phyloP scores from a whole-genome alignment of 2,888 invertebrate genomes.

The Ellobium chinense region DNA sequence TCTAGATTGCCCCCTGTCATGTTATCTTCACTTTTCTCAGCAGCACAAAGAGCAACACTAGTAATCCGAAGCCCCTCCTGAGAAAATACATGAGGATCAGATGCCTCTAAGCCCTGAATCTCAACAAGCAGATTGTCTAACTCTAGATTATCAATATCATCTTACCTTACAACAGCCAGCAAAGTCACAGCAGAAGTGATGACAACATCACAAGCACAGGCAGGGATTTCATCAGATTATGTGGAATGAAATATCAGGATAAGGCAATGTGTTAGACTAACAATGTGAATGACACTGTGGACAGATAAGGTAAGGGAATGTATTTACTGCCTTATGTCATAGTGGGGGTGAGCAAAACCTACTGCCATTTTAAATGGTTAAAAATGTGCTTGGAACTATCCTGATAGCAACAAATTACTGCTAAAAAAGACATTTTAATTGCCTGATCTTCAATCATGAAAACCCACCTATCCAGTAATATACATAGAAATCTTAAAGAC shows the following conservation, averaged over 20 bases:
- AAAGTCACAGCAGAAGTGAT: not conserved
- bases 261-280: slow-evolving; percentile 16
- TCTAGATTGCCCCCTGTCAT: not conserved
- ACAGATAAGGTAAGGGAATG: no score
- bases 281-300: no score
- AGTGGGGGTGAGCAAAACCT: no score
- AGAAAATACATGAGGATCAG: not conserved
- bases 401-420: not conserved
- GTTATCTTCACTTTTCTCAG: not conserved
- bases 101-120: not conserved
- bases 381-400: no score
- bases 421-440: no score
- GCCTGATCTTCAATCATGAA: no score
- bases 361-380: no score
- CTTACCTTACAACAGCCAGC: slow-evolving; percentile 42
- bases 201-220: slow-evolving; percentile 1
- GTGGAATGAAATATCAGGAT: not conserved
- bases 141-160: slow-evolving; percentile 26
- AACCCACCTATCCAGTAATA: no score
- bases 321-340: no score
- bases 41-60: not conserved
- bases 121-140: slow-evolving; percentile 26
- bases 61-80: not conserved
- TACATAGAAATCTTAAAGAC: no score
- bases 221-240: not conserved